A percentile compares a stretch with the other conserved stretches of the same genome.
Conservation (phyloP, 2,888 invertebrate genomes). For the Hirtodrosophila duncani region DNA sequence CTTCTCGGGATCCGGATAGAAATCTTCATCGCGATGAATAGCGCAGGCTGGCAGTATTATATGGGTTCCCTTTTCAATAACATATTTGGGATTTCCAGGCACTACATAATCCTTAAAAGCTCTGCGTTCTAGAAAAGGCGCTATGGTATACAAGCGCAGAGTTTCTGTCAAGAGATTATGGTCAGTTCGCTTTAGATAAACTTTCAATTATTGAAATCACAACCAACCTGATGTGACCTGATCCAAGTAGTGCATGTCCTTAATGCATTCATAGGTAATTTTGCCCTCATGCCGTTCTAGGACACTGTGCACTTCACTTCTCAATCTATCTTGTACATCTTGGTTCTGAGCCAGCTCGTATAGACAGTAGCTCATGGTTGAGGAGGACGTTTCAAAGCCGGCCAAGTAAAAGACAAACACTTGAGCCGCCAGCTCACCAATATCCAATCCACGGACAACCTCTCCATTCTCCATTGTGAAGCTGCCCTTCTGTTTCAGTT, state of each 20-base stretch:
- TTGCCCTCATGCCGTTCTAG: constrained; percentile 74
- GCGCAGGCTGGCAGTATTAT: constrained; percentile 74
- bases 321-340: constrained; percentile 77
- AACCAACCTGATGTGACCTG: constrained; percentile 78
- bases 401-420: constrained; percentile 80
- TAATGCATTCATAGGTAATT: constrained; percentile 75
- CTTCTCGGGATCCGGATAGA: constrained; percentile 80
- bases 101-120: constrained; percentile 80
- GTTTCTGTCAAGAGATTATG: constrained; percentile 77
- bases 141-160: constrained; percentile 80
- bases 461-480: constrained; percentile 59
- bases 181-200: background rate
- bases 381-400: constrained; percentile 80
- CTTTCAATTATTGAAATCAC: accelerated
- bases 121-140: constrained; percentile 79
- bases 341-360: constrained; percentile 79
- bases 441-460: constrained; percentile 46
- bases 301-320: constrained; percentile 77
- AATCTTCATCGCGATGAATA: constrained; percentile 80
- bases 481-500: constrained; percentile 70
- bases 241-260: constrained; percentile 79
- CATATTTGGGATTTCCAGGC: constrained; percentile 78
- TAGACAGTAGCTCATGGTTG: constrained; percentile 78
- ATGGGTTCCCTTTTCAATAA: constrained; percentile 77
- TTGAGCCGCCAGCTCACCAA: constrained; percentile 80